A percentile compares a stretch with the other conserved stretches of the same genome.
phyloP scores from a whole-genome alignment of 2,113 vertebrate genomes.

The Rhea pennata region DNA sequence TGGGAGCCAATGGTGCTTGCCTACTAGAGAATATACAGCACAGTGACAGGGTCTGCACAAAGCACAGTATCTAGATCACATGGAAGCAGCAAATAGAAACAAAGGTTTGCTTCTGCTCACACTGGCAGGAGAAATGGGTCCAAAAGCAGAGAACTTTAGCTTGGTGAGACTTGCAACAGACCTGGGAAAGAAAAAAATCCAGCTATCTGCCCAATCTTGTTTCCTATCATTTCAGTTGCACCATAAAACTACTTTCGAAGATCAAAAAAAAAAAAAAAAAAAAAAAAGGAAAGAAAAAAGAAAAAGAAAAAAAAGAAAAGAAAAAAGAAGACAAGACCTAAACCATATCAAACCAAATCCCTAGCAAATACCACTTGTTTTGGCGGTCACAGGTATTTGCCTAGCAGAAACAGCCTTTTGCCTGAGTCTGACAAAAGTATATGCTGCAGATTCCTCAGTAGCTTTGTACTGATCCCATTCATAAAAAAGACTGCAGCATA shows the following conservation, averaged over 20 bases:
- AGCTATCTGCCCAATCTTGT: accelerated
- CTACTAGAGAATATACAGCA: background rate
- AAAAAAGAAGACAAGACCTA: background rate
- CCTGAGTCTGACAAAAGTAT: background rate
- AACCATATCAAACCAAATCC: background rate
- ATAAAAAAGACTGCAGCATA: background rate
- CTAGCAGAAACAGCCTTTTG: background rate
- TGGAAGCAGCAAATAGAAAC: background rate
- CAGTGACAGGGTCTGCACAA: background rate
- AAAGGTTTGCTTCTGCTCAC: background rate
- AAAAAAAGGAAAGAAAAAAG: too few relatives aligned
- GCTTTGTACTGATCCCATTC: background rate
- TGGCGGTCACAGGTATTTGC: background rate
- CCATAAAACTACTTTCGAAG: background rate
- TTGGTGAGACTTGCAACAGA: background rate
- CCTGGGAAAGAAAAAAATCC: background rate
- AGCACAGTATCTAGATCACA: background rate
- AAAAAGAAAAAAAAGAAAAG: too few relatives aligned
- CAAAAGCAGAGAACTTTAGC: background rate
- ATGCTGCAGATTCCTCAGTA: background rate
- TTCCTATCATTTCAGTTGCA: background rate
- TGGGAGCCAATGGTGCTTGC: background rate
- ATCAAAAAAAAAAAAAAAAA: too few relatives aligned
- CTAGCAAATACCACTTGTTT: background rate
- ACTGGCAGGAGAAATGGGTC: background rate